Percentiles rank a stretch among this genome's conserved stretches.
Conservation (phyloP, 2,113 vertebrate genomes). For the Murina feae region DNA sequence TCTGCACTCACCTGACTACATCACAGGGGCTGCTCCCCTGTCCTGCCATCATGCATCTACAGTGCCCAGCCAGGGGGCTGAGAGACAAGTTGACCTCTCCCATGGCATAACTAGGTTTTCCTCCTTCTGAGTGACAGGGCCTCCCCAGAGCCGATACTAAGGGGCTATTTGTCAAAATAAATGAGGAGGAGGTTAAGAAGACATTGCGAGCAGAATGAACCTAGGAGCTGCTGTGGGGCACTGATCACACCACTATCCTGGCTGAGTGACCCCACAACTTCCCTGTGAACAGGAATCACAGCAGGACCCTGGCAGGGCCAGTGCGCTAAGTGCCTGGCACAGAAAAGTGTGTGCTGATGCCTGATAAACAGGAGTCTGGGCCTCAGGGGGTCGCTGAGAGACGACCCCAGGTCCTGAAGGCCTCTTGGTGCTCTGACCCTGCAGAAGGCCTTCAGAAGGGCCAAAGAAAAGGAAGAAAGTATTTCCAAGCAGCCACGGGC, state of each 20-base stretch:
- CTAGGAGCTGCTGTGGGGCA: accelerated
- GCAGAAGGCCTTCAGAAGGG: not conserved
- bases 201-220: not conserved
- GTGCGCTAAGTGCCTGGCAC: not conserved
- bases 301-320: too few species aligned
- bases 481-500: not conserved
- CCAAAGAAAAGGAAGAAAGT: not conserved
- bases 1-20: not conserved
- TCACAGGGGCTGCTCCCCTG: not conserved
- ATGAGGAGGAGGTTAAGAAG: not conserved
- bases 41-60: not conserved
- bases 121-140: not conserved
- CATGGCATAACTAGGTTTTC: not conserved
- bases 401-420: not conserved
- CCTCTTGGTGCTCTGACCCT: not conserved
- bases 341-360: not conserved
- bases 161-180: not conserved
- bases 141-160: not conserved
- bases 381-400: too few species aligned
- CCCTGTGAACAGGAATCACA: accelerated
- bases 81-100: not conserved
- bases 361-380: not conserved
- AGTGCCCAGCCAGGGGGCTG: not conserved
- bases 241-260: not conserved
- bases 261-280: not conserved